Evolutionary conservation across 2,113 vertebrate genomes (phyloP).

Genomic region (Rhinichthys klamathensis): DNA sequence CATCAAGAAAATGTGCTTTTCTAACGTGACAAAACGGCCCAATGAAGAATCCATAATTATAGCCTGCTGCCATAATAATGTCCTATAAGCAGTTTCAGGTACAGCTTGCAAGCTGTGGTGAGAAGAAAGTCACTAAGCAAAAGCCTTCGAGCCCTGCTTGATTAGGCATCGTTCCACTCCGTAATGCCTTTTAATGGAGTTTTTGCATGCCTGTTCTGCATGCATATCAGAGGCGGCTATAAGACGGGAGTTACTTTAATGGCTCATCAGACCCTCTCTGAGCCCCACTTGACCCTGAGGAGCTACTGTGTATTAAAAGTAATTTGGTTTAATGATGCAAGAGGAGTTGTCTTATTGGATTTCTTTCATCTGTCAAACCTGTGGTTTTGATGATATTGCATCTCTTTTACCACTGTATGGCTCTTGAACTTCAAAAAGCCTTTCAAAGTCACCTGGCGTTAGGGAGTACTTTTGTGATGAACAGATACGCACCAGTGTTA

Average conservation of each 20-base stretch:
- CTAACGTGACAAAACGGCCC: conserved; percentile 15
- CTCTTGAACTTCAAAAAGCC: neutral
- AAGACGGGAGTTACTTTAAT: conserved; percentile 74
- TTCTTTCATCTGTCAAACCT: conserved; percentile 46
- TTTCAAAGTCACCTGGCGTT: conserved; percentile 13
- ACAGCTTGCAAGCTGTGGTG: conserved; percentile 55
- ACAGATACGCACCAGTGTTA: neutral
- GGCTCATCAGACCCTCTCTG: conserved; percentile 79
- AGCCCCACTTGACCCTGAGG: conserved; percentile 81
- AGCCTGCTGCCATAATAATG: conserved; percentile 23
- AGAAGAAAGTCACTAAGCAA: conserved; percentile 66
- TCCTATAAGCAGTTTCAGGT: conserved; percentile 45
- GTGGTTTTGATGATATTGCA: conserved; percentile 25
- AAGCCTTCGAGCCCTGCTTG: conserved; percentile 71
- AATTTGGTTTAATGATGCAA: conserved; percentile 57
- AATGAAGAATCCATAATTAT: conserved; percentile 33
- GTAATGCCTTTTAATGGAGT: conserved; percentile 80
- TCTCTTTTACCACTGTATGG: conserved; percentile 26
- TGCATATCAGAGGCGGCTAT: conserved; percentile 71
- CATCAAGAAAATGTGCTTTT: conserved; percentile 28
- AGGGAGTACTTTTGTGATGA: conserved; percentile 24
- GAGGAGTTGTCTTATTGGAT: conserved; percentile 53
- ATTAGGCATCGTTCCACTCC: conserved; percentile 72
- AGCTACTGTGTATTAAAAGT: conserved; percentile 63
- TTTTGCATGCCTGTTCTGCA: conserved; percentile 76